A percentile compares a stretch with the other conserved stretches of the same genome.
These are phyloP conservation scores for Spilogale gracilis DNA, from an alignment of 2,113 vertebrate species.

Conservation along the genomic window DNA sequence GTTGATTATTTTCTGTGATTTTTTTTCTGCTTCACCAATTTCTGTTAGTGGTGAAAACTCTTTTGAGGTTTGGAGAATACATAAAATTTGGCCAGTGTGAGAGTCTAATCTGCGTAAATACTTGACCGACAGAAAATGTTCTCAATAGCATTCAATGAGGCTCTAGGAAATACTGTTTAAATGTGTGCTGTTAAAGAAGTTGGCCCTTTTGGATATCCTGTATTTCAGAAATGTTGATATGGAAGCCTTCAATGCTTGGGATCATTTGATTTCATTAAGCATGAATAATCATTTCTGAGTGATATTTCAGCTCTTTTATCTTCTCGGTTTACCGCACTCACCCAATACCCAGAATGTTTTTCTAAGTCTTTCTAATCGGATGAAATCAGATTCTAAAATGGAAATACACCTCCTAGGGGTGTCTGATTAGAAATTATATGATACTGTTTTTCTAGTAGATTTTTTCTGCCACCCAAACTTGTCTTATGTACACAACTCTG, in stretches of 20 bases:
- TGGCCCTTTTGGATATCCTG: neutral
- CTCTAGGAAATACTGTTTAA: conserved; percentile 23
- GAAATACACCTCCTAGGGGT: neutral
- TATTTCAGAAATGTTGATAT: conserved; percentile 25
- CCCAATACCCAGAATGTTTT: neutral
- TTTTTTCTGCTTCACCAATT: conserved; percentile 32
- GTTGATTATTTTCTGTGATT: neutral
- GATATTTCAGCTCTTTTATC: conserved; percentile 16
- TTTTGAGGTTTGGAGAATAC: conserved; percentile 24
- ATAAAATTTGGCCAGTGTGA: conserved; percentile 26
- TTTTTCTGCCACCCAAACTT: neutral
- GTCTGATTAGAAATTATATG: neutral
- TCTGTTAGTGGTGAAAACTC: neutral
- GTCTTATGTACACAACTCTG: neutral
- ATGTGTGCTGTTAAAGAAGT: conserved; percentile 12
- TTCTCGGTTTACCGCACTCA: neutral
- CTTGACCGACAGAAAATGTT: neutral
- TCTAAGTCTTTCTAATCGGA: neutral
- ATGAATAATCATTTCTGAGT: neutral
- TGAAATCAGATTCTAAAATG: neutral
- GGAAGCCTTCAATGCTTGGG: conserved; percentile 14
- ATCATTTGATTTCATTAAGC: neutral
- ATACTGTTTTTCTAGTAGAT: conserved; percentile 42
- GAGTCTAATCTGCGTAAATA: conserved; percentile 21
- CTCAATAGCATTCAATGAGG: neutral